A percentile compares a stretch with the other conserved stretches of the same genome.
Evolutionary conservation across 2,797 vertebrate genomes (phyloP).

Genomic region (Echeneis naucrates): DNA sequence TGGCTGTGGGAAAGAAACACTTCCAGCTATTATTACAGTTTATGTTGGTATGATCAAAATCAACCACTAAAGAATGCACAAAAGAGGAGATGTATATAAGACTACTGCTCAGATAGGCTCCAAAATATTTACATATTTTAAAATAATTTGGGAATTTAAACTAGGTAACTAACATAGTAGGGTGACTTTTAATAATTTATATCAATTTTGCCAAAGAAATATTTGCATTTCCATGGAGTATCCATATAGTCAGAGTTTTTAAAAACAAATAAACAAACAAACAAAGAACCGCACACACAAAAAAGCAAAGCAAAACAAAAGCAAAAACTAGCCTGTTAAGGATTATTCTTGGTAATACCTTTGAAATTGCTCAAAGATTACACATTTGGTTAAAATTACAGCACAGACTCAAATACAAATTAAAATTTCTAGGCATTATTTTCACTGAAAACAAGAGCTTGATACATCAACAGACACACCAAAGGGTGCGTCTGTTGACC

Average conservation of each 20-base stretch:
- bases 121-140: not conserved
- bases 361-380: not conserved
- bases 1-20: not conserved
- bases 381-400: not conserved
- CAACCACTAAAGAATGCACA: not conserved
- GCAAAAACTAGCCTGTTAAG: not conserved
- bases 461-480: slow-evolving; percentile 22
- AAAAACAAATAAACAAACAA: not conserved
- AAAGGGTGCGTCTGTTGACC: slow-evolving; percentile 18
- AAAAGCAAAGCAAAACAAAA: too few relatives aligned
- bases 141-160: not conserved
- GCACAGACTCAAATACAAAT: not conserved
- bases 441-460: slow-evolving; percentile 15
- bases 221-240: not conserved
- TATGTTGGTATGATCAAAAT: slow-evolving; percentile 18
- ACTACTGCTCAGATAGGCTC: not conserved
- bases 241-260: not conserved
- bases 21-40: slow-evolving; percentile 13
- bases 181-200: not conserved
- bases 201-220: not conserved
- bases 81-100: not conserved
- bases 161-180: not conserved
- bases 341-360: not conserved
- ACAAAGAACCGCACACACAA: too few relatives aligned
- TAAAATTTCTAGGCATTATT: not conserved